Evolutionary conservation across 2,888 invertebrate genomes (phyloP).

Genomic region (Lacanobia oleracea): DNA sequence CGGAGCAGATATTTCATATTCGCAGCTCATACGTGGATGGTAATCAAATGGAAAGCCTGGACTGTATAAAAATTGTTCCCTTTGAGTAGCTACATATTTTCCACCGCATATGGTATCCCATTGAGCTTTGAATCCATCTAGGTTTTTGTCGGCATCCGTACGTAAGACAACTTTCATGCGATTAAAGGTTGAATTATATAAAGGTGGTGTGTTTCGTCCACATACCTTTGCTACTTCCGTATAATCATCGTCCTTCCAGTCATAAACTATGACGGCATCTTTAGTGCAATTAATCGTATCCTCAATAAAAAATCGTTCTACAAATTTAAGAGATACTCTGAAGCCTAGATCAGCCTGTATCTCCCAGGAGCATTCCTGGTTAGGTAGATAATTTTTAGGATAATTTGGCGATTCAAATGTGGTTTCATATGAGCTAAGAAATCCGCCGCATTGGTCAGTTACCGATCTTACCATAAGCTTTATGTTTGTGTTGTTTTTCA

Average conservation of each 20-base stretch:
- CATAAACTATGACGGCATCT: slow-evolving; percentile 93
- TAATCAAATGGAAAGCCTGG: slow-evolving; percentile 94
- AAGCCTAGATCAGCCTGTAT: slow-evolving; percentile 92
- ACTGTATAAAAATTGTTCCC: slow-evolving; percentile 91
- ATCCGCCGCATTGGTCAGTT: slow-evolving; percentile 93
- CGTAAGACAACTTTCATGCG: slow-evolving; percentile 93
- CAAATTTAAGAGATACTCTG: slow-evolving; percentile 92
- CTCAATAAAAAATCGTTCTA: slow-evolving; percentile 94
- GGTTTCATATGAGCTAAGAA: slow-evolving; percentile 84
- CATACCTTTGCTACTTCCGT: slow-evolving; percentile 91
- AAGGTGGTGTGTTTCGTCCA: slow-evolving; percentile 91
- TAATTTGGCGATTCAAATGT: slow-evolving; percentile 91
- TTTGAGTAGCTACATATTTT: slow-evolving; percentile 88
- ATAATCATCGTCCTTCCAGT: slow-evolving; percentile 90
- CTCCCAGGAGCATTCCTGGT: slow-evolving; percentile 95
- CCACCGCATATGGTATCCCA: slow-evolving; percentile 94
- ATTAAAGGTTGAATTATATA: slow-evolving; percentile 91
- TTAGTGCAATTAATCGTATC: slow-evolving; percentile 92
- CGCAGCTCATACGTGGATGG: slow-evolving; percentile 90
- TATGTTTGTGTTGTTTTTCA: slow-evolving; percentile 72
- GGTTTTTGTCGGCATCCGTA: slow-evolving; percentile 92
- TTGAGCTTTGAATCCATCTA: slow-evolving; percentile 93
- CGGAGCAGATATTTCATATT: slow-evolving; percentile 91
- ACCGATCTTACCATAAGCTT: slow-evolving; percentile 73
- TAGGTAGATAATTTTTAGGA: slow-evolving; percentile 92